Evolutionary conservation across 2,888 invertebrate species (phyloP).

Genomic region (Himalopsyche tibetana): DNA sequence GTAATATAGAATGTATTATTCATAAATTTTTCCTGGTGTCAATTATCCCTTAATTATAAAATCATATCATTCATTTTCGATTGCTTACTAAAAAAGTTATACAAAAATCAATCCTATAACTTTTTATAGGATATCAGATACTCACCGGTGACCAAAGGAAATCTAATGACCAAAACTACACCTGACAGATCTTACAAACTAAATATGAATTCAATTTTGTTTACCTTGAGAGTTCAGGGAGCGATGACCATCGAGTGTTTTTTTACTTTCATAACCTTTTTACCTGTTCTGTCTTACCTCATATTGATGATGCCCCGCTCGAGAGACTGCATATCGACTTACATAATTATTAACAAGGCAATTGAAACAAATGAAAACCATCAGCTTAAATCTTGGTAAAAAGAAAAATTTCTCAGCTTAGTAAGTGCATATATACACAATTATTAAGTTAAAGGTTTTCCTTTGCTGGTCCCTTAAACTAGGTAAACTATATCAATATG

Average conservation of each 20-base stretch:
- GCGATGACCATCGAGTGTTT: neutral
- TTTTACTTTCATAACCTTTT: conserved; percentile 33
- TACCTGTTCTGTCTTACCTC: conserved; percentile 45
- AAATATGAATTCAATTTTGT: conserved; percentile 1
- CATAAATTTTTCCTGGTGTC: conserved; percentile 45
- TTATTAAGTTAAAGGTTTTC: too few species aligned
- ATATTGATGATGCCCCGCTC: neutral
- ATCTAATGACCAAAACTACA: conserved; percentile 45
- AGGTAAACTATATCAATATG: too few species aligned
- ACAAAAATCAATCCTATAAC: neutral
- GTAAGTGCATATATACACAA: too few species aligned
- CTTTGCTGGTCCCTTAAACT: too few species aligned
- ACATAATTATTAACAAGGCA: conserved; percentile 13
- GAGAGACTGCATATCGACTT: conserved; percentile 9
- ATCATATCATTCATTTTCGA: conserved; percentile 21
- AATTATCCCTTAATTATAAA: conserved; percentile 26
- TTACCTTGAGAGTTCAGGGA: neutral
- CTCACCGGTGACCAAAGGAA: conserved; percentile 32
- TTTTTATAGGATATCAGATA: neutral
- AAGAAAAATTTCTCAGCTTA: too few species aligned
- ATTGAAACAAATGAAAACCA: conserved; percentile 3
- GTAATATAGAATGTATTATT: conserved; percentile 48
- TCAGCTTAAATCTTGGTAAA: too few species aligned
- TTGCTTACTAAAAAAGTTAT: conserved; percentile 7
- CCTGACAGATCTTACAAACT: conserved; percentile 19